Base-by-base conservation (phyloP, 2,888 invertebrate species). In the Strigamia maritima region DNA sequence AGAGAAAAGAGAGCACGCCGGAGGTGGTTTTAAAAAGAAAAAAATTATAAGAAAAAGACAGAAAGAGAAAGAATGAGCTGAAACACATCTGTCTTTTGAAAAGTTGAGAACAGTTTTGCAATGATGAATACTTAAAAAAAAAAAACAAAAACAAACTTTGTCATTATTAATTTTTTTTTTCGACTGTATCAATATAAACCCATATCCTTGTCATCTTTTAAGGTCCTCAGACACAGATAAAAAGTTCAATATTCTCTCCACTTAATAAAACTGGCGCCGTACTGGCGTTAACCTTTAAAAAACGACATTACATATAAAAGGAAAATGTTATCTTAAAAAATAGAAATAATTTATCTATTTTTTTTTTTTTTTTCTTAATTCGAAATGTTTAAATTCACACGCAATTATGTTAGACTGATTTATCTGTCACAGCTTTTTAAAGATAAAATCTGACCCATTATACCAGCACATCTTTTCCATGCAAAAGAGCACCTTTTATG, bases 1-100 rank as follows among this genome's bases (percentile, higher is more conserved):
- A 49, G 49, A 49, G 49, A 19, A 49, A 49, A 49, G 19, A n/a
- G 16, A 49, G 49, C 49, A n/a, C 3, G 49, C 49, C 49, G 49
- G 49, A 49, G 49, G 49, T 49, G 49, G 49, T 49, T 49, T 49
- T 49, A n/a, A 49, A 49, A 49, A 49, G n/a, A n/a, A 49, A 49
- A 49, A 49, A n/a, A n/a, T n/a, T n/a, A 49, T 49, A n/a, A 49
- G 49, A 49, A n/a, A n/a, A n/a, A 49, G 49, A 49, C 49, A 49
- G 49, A 49, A 19, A n/a, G 49, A 49, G 49, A 49, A 49, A 49
- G 49, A 49, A 49, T 49, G 49, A n/a, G 49, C 49, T 49, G 49
- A 49, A 49, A 49, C 49, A 49, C 49, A 49, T 49, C 49, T 49
- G 49, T 49, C 49, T 49, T 49, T 49, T 49, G 49, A 49, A 49